Evolutionary conservation across 1,140 invertebrate genomes (phyloP), one percentile per base, ranked within the genome.

Genomic region (Dinoponera quadriceps): DNA sequence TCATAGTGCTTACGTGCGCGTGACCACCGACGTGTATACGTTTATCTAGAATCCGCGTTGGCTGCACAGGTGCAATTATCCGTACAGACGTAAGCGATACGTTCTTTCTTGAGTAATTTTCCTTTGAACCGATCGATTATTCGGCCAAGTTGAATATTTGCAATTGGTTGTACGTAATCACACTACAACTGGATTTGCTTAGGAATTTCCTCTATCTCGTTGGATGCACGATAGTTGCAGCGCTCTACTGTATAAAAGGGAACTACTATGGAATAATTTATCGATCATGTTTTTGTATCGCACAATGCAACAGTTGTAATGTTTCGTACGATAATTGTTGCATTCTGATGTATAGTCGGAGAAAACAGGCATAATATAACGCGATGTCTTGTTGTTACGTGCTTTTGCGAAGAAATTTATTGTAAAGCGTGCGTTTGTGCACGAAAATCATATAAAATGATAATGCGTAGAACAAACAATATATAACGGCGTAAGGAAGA

Each of bases 21-120:
- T 80, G 82, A 87, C 72, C 65, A 75, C 33, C 44, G 51, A 59
- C 73, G 81, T 44, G 38, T 54, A 65, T 57, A 77, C 68, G 66
- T 48, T 60, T 68, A 84, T 73, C 68, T 51, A 59, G 55, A 48
- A 74, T 84, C 51, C 65, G 49, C 33, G 63, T 81, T 83, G 75
- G 65, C 73, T 82, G 29, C 85, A n/a, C n/a, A 82, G 62, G 72
- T 88, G 59, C 74, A 82, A 88, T 89, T 88, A 82, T 85, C 60
- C 38, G 60, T 55, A 44, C 38, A 20, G 22, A 71, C 63, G 55
- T 82, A 88, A 83, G 69, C 82, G 48, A 60, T 29, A 11, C 74
- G 44, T 83, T 68, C 27, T 55, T 3, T 62, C 51, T n/a, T 80
- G 62, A 72, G 69, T 73, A 55, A 25, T 78, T 86, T 74, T 73